phyloP scores from a whole-genome alignment of 2,113 vertebrate genomes.

The Tursiops truncatus region DNA sequence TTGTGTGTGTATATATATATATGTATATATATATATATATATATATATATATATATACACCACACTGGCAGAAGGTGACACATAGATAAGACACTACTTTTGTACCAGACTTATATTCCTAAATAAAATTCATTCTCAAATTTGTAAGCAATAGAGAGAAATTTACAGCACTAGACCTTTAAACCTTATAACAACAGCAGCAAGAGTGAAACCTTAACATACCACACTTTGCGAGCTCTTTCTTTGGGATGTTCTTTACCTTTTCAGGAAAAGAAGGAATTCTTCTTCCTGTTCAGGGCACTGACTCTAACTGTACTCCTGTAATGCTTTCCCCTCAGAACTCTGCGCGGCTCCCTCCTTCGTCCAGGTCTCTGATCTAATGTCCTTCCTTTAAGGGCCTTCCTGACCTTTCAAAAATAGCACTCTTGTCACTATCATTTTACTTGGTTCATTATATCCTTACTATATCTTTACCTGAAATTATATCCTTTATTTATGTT shows the following conservation, averaged over 20 bases:
- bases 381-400: background rate
- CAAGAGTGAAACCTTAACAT: background rate
- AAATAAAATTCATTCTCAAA: background rate
- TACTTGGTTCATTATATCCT: background rate
- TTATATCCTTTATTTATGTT: background rate
- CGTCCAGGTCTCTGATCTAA: background rate
- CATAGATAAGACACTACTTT: background rate
- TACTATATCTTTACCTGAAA: background rate
- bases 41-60: background rate
- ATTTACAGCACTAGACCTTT: background rate
- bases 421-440: background rate
- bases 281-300: background rate
- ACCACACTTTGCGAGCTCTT: background rate
- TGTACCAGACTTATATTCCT: background rate
- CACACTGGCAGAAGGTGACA: background rate
- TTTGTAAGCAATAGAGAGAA: background rate
- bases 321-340: background rate
- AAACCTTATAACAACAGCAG: background rate
- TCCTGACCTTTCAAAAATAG: conserved; percentile 9
- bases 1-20: background rate
- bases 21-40: background rate
- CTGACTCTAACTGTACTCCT: background rate
- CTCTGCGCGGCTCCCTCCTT: background rate
- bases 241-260: background rate
- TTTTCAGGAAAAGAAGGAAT: background rate